These are phyloP conservation scores for Procambarus virginalis DNA, from an alignment of 1,140 invertebrate genomes.

Conservation along the genomic window DNA sequence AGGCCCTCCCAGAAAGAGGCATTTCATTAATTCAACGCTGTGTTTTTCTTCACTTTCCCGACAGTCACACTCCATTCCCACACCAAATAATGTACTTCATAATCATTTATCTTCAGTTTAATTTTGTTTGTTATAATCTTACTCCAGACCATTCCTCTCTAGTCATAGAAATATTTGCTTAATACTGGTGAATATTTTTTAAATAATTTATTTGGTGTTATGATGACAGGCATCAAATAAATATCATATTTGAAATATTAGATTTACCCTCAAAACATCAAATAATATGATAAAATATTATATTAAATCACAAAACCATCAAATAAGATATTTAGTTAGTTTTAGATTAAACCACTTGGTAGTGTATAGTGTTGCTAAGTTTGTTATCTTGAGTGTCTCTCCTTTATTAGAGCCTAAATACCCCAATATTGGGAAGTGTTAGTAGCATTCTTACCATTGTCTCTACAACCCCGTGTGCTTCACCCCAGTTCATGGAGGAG, in stretches of 20 bases:
- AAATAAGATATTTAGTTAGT: background rate
- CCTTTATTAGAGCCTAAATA: background rate
- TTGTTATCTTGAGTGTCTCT: background rate
- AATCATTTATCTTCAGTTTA: background rate
- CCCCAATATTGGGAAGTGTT: background rate
- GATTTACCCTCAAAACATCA: too few species aligned
- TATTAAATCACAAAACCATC: too few species aligned
- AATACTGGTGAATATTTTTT: background rate
- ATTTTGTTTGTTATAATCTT: background rate
- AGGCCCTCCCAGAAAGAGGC: too few species aligned
- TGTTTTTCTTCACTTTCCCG: too few species aligned
- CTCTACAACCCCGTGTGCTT: background rate
- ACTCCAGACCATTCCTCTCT: background rate
- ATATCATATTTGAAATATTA: too few species aligned
- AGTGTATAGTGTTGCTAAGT: background rate
- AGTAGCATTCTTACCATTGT: conserved; percentile 1
- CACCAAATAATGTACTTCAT: too few species aligned
- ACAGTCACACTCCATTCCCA: too few species aligned
- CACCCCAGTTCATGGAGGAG: conserved; percentile 17
- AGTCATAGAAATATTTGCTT: background rate
- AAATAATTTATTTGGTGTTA: background rate
- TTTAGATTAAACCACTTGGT: background rate
- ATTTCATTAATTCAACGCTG: too few species aligned
- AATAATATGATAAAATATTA: too few species aligned
- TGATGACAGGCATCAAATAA: background rate